A percentile compares a stretch with the other conserved stretches of the same genome.
Conservation (phyloP, 2,113 vertebrate species). For the Strix aluco region DNA sequence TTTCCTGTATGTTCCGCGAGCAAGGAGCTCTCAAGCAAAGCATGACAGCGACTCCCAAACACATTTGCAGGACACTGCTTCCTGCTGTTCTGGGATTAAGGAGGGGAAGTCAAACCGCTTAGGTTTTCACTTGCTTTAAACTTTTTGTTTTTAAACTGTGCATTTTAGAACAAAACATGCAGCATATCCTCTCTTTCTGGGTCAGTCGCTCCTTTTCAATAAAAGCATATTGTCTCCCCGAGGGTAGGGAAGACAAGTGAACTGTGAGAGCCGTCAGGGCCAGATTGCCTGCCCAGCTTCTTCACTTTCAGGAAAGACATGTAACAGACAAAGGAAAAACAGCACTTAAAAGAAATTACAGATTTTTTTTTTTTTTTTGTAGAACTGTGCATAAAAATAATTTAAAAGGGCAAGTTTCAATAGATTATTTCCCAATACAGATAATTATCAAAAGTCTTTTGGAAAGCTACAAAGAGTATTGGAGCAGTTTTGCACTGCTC, state of each 20-base stretch:
- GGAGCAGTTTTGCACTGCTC: not conserved
- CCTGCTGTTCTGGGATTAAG: not conserved
- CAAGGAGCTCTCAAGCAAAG: constrained; percentile 1
- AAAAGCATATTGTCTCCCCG: constrained; percentile 21
- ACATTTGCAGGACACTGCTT: not conserved
- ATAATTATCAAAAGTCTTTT: not conserved
- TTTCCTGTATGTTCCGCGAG: not conserved
- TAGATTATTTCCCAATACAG: not conserved
- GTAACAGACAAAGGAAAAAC: not conserved
- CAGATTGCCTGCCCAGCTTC: constrained; percentile 31
- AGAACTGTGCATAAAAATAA: not conserved
- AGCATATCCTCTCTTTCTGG: constrained; percentile 48
- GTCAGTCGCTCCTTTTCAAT: constrained; percentile 42
- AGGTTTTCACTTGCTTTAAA: not conserved
- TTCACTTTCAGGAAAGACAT: not conserved
- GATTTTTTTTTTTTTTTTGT: not conserved
- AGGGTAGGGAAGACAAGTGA: constrained; percentile 51
- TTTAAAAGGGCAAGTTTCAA: not conserved
- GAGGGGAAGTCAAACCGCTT: not conserved
- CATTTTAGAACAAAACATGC: constrained; percentile 11
- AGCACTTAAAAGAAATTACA: not conserved
- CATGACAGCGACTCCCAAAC: not conserved
- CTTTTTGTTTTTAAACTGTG: not conserved
- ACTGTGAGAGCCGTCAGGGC: not conserved
- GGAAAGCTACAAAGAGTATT: not conserved